Base-by-base conservation (phyloP, 1,140 invertebrate genomes). In the Patella vulgata region DNA sequence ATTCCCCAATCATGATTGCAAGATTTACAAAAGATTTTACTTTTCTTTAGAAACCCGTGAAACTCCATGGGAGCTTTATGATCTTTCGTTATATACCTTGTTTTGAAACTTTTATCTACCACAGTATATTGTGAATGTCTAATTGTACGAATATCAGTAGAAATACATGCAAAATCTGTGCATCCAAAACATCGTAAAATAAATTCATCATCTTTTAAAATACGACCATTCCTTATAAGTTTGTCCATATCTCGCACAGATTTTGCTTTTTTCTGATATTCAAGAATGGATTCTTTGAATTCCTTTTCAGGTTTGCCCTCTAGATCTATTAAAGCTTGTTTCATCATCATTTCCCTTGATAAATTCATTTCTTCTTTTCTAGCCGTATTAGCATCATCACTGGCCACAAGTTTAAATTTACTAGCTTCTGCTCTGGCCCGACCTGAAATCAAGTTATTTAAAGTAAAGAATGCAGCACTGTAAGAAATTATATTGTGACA, bases 321-420 rank as follows among this genome's bases (percentile, higher is more conserved):
- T 11, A 74, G 53, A 5, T 59, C 30, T 6, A 28, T 27, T n/a
- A 79, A 73, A 3, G 77, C 75, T 51, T 73, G 58, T 12, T 66
- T 63, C 75, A 78, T 77, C 68, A 77, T 73, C 14, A 54, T 47
- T 55, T 79, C 77, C 30, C 75, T 28, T 31, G 76, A 71, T 19
- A 70, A 51, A 50, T 79, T 79, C 12, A 74, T 33, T 51, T 76
- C 66, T 48, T 79, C 77, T 51, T 74, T 75, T 46, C 72, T 59
- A 8, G 67, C 71, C 17, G 59, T 63, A 11, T 64, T 61, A 27
- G 57, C 51, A n/a, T 65, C 58, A 17, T 56, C 40, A 17, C 51
- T 59, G 21, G 70, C 67, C n/a, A 79, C n/a, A 3, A 76, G 47
- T 17, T 63, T 44, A 64, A 69, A 75, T 33, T 57, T 27, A 46